phyloP scores from a whole-genome alignment of 1,140 invertebrate species.

The Wiebesia pumilae region DNA sequence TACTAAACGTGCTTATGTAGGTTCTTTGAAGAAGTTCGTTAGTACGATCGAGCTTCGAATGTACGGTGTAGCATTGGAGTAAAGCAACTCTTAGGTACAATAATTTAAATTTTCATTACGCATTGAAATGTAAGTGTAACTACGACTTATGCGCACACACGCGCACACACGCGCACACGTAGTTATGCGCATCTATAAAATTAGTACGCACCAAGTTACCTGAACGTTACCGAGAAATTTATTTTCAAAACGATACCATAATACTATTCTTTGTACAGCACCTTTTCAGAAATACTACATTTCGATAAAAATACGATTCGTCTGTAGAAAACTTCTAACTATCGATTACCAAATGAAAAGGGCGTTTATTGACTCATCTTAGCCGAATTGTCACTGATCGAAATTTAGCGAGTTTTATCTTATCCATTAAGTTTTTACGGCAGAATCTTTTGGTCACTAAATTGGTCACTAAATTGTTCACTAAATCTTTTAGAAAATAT shows the following conservation, averaged over 20 bases:
- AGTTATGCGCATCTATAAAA: neutral
- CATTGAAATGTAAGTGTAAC: neutral
- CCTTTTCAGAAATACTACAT: no score
- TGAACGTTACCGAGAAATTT: neutral
- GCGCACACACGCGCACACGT: neutral
- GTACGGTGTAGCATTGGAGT: neutral
- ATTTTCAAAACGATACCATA: neutral
- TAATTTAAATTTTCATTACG: neutral
- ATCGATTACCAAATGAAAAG: no score
- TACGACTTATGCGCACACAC: neutral
- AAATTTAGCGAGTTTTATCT: no score
- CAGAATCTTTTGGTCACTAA: no score
- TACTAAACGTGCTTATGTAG: no score
- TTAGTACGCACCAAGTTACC: neutral
- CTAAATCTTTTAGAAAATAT: no score
- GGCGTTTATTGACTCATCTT: no score
- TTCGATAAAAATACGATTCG: neutral
- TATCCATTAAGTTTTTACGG: no score
- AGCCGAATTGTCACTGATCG: no score
- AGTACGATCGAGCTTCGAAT: neutral
- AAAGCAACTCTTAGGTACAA: neutral
- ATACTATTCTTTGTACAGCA: neutral
- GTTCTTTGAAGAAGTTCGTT: no score
- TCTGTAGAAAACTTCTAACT: no score
- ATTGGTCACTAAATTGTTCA: no score